Conservation (phyloP, 2,113 vertebrate genomes). For the Charina bottae region DNA sequence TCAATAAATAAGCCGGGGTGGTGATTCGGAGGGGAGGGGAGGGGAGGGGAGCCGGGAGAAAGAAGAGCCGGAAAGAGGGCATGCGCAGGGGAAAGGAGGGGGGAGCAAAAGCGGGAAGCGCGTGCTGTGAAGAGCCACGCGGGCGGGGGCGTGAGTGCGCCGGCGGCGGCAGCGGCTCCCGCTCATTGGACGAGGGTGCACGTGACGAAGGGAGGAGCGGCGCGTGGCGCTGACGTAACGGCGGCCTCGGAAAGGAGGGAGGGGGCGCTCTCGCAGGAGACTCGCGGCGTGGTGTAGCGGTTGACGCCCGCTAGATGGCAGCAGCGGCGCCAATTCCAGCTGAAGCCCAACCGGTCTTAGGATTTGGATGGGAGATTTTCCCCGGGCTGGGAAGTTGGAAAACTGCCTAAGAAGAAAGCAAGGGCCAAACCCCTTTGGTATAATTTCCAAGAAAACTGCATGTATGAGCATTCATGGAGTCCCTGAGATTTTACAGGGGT, state of each 20-base stretch:
- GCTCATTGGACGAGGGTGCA: not conserved
- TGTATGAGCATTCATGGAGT: not conserved
- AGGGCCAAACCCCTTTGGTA: not conserved
- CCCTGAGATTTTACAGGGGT: not conserved
- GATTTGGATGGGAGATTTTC: not conserved
- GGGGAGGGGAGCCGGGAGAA: not conserved
- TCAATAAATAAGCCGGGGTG: not conserved
- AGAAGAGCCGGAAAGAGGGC: not conserved
- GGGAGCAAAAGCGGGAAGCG: not conserved
- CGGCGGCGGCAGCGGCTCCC: not conserved
- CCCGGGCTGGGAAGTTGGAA: not conserved
- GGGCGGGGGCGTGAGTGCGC: not conserved
- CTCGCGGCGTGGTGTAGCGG: not conserved
- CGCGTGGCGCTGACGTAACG: not conserved
- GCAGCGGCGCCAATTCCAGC: not conserved
- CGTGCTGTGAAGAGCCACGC: not conserved
- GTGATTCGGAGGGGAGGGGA: not conserved
- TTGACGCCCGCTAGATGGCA: not conserved
- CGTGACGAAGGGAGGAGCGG: no score
- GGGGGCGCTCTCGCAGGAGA: not conserved
- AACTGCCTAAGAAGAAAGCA: not conserved
- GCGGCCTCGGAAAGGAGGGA: not conserved
- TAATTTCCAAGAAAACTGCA: not conserved
- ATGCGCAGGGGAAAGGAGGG: no score
- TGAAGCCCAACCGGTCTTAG: not conserved